Conservation (phyloP, 2,113 vertebrate genomes). For the Apeltes quadracus region DNA sequence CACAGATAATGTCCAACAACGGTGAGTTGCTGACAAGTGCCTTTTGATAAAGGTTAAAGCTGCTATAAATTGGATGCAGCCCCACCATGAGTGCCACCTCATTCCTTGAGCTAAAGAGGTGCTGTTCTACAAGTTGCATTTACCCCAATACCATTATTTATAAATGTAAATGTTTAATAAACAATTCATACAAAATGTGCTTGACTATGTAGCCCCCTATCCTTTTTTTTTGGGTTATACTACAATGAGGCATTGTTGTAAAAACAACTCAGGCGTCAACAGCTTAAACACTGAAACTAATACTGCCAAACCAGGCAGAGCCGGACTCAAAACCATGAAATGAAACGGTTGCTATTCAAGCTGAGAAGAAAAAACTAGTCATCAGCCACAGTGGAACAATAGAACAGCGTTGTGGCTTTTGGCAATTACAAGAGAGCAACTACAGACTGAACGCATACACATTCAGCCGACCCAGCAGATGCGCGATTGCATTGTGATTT, state of each 20-base stretch:
- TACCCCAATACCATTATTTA: neutral
- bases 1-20: conserved; percentile 32
- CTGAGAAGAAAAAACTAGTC: conserved; percentile 3
- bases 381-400: conserved; percentile 13
- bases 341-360: neutral
- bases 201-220: too few relatives aligned
- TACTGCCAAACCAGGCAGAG: conserved; percentile 27
- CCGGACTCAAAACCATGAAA: conserved; percentile 5
- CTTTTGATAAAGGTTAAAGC: conserved; percentile 38
- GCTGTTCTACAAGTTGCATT: neutral
- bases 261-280: conserved; percentile 31
- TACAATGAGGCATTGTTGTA: conserved; percentile 1
- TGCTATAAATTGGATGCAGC: conserved; percentile 18
- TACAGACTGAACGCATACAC: conserved; percentile 14
- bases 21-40: conserved; percentile 21
- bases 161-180: neutral
- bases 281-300: neutral
- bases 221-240: too few relatives aligned
- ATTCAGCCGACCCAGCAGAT: conserved; percentile 11
- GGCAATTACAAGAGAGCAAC: conserved; percentile 13
- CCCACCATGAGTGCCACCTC: neutral
- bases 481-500: conserved; percentile 12
- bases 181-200: neutral
- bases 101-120: neutral
- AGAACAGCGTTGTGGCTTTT: neutral